Conservation (phyloP, 1,140 invertebrate species). For the Zaprionus taronus region DNA sequence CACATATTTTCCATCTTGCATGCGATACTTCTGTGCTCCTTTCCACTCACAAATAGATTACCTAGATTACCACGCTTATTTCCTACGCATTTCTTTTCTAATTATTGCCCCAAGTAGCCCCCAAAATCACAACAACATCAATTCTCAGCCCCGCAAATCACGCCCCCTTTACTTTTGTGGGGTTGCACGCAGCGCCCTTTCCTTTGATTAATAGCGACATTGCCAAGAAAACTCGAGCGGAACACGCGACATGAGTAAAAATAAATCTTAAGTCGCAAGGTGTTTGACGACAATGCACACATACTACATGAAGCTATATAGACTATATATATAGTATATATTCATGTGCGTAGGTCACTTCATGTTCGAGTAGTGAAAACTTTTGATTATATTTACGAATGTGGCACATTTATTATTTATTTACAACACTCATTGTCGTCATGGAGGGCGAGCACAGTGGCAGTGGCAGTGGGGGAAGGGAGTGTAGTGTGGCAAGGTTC, state of each 20-base stretch:
- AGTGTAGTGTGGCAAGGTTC: not conserved
- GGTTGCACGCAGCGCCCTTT: conserved; percentile 40
- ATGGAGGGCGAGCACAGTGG: not conserved
- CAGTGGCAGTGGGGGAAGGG: not conserved
- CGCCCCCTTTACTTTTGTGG: conserved; percentile 5
- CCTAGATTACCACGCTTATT: not conserved
- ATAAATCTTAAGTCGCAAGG: conserved; percentile 49
- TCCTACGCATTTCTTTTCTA: conserved; percentile 2
- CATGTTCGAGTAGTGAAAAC: conserved; percentile 32
- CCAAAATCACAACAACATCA: conserved; percentile 15
- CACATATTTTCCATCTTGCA: not conserved
- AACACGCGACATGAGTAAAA: conserved; percentile 53
- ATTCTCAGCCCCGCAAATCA: conserved; percentile 2
- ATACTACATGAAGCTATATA: not conserved
- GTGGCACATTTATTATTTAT: conserved; percentile 64
- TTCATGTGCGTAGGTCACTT: conserved; percentile 1
- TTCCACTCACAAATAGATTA: conserved; percentile 4
- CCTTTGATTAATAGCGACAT: conserved; percentile 62
- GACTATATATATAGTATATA: not conserved
- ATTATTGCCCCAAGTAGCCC: conserved; percentile 22
- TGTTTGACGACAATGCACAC: conserved; percentile 39
- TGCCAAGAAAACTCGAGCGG: conserved; percentile 62
- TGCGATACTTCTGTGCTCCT: not conserved
- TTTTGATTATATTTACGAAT: conserved; percentile 62
- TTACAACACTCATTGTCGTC: conserved; percentile 23